Evolutionary conservation across 2,888 invertebrate genomes (phyloP), one percentile per base, ranked within the genome.

Genomic region (Ophonus ardosiacus): DNA sequence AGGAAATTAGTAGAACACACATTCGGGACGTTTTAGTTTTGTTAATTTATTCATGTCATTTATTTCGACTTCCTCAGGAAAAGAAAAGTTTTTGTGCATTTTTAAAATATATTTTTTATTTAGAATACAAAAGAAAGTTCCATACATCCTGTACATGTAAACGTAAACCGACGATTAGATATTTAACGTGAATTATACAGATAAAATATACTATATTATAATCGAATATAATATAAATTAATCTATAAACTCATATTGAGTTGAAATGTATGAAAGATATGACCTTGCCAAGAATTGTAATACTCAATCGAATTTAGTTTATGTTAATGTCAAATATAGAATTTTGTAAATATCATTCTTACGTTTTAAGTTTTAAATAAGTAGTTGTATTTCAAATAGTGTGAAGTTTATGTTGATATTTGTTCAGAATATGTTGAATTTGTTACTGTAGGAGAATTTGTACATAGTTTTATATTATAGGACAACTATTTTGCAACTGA

Each of bases 401-500:
- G 4, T 68, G 38, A 38, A 38, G 31, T 31, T 63, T 80, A 13
- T 61, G 80, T 80, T 80, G 31, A 51, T 81, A 13, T 71, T 2
- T 76, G 56, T 43, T 76, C 4, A 76, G 40, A 8, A n/a, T 71
- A 40, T 21, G 56, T 74, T 21, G 10, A 56, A 78, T 56, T 31
- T 78, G 31, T 57, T 59, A 57, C 43, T 17, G 76, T 84, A 84
- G 76, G 31, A 61, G 21, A 78, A 78, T 84, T 78, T 84, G 84
- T 84, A 78, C 43, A 84, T 83, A 83, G 59, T 74, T 83, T 83
- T 74, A 76, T 83, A 83, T 76, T 57, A 31, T 81, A 81, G 81
- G 51, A 84, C n/a, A 84, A 84, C 84, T 84, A 78, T 84, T 84
- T 84, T 84, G 84, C 84, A 84, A 84, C 84, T 84, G 84, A 84